phyloP scores from a whole-genome alignment of 2,888 invertebrate species.

The Ferdinandea cuprea region DNA sequence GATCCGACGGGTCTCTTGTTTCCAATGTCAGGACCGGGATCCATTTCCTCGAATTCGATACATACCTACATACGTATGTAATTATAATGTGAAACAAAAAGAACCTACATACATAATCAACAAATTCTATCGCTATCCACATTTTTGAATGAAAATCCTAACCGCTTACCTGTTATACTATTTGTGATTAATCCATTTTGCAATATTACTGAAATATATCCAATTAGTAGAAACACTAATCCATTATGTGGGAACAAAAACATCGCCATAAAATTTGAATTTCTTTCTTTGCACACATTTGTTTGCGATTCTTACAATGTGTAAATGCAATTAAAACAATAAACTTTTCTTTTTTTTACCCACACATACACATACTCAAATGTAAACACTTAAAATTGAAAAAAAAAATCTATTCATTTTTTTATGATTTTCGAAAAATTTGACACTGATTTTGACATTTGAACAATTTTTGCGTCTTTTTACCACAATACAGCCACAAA shows the following conservation, averaged over 20 bases:
- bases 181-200: constrained; percentile 77
- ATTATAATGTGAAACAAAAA: too few species aligned
- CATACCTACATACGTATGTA: too few species aligned
- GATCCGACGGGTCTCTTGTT: too few species aligned
- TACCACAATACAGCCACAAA: constrained; percentile 10
- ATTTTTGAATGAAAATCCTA: too few species aligned
- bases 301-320: constrained; percentile 79
- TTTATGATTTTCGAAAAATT: constrained; percentile 16
- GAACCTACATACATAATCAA: too few species aligned
- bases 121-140: too few species aligned
- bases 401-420: constrained; percentile 5
- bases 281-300: constrained; percentile 86
- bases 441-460: constrained; percentile 53
- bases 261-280: constrained; percentile 89
- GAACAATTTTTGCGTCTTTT: constrained; percentile 20
- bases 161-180: constrained; percentile 79
- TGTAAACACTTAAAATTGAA: constrained; percentile 11
- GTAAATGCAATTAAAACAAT: constrained; percentile 31
- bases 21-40: too few species aligned
- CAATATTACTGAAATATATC: constrained; percentile 79
- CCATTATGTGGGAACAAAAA: constrained; percentile 88
- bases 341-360: constrained; percentile 5
- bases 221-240: constrained; percentile 85
- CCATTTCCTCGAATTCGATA: too few species aligned
- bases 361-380: neutral